Base-by-base conservation (phyloP, 2,888 invertebrate species). In the Hyles lineata region DNA sequence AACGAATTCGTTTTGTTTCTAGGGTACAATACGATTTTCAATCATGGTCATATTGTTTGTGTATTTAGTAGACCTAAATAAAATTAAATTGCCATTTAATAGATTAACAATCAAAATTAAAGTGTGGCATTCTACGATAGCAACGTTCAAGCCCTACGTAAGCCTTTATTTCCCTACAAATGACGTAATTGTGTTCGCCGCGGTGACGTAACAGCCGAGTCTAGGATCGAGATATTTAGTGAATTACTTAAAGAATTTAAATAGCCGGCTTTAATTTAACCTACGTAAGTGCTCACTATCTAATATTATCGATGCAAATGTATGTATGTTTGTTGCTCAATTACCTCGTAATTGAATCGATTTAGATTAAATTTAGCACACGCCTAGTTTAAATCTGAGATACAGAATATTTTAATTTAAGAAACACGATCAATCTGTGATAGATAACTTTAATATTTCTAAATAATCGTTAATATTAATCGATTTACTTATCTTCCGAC, bases 271-370 rank as follows among this genome's bases (percentile, higher is more conserved):
- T 67, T 50, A 67, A 50, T 67, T 67, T 43, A 67, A 23, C 43
- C 43, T 23, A 67, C 50, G 67, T 67, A 67, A 67, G 67, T 67
- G 67, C 23, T 50, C 67, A 50, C 50, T 67, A 67, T 67, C 67
- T 67, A 50, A 23, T 50, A 67, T 67, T 67, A 67, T 67, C 43
- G 67, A 67, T 67, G 67, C 67, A 67, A 67, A 67, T 67, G 67
- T 67, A 67, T 67, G 67, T 67, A 67, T 67, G 67, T 67, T 67
- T 23, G 67, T 67, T 67, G 43, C 43, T 67, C 50, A 50, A 67
- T 67, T 67, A 67, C 67, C 67, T 50, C 67, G 67, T 67, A 67
- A 67, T 67, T 67, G 67, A 67, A 67, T 50, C 67, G 67, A 67
- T 67, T 67, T 67, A 43, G 67, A 67, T 67, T 67, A 67, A 67